Evolutionary conservation across 2,888 invertebrate species (phyloP).

Genomic region (Drosophila prolongata): DNA sequence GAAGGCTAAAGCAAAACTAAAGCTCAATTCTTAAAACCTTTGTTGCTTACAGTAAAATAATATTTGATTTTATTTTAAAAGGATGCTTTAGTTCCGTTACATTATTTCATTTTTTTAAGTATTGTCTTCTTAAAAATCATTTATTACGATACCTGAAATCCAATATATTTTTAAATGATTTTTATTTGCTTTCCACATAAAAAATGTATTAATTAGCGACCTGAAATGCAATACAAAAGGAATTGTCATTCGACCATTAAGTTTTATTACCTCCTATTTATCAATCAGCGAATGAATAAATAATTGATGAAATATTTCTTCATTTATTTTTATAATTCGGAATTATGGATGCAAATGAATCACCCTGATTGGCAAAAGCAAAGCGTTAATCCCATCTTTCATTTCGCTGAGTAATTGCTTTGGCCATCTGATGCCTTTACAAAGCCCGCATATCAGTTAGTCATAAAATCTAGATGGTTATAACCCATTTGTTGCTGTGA

Average conservation of each 20-base stretch:
- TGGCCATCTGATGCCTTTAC: slow-evolving; percentile 15
- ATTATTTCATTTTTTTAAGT: neutral
- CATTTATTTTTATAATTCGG: neutral
- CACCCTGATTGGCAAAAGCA: slow-evolving; percentile 14
- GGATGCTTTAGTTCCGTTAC: too few relatives aligned
- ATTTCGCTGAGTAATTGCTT: slow-evolving; percentile 29
- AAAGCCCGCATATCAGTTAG: slow-evolving; percentile 16
- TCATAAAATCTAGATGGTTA: slow-evolving; percentile 17
- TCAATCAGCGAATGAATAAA: slow-evolving; percentile 7
- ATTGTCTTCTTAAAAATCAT: neutral
- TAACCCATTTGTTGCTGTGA: slow-evolving; percentile 8
- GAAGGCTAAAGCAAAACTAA: slow-evolving; percentile 16
- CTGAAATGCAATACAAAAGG: neutral
- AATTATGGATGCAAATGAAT: slow-evolving; percentile 21
- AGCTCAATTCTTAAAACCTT: neutral
- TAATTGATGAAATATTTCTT: slow-evolving; percentile 6
- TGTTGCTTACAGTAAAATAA: neutral
- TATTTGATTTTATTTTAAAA: neutral
- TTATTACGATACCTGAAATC: neutral
- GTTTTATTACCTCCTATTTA: neutral
- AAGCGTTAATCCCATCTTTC: slow-evolving; percentile 13
- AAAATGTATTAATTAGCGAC: neutral
- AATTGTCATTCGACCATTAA: neutral
- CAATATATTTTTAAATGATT: neutral
- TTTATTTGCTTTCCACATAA: neutral